A percentile compares a stretch with the other conserved stretches of the same genome.
Conservation (phyloP, 2,113 vertebrate species). For the Alligator mississippiensis region DNA sequence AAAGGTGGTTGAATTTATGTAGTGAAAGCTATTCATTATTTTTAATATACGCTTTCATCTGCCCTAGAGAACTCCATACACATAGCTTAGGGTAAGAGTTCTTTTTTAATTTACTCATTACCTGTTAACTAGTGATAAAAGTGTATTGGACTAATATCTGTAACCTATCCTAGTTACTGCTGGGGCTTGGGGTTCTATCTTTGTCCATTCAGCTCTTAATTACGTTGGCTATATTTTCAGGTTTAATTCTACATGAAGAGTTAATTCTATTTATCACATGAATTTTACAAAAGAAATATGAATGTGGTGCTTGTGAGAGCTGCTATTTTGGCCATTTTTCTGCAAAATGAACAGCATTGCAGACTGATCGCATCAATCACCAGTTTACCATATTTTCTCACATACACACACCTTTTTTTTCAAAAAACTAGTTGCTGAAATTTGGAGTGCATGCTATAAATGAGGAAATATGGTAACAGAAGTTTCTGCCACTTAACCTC, state of each 20-base stretch:
- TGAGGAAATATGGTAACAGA: too few species aligned
- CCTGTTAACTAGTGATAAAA: slow-evolving; percentile 16
- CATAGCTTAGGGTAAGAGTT: slow-evolving; percentile 35
- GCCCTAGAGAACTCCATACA: slow-evolving; percentile 1
- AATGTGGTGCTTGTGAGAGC: background rate
- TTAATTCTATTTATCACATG: background rate
- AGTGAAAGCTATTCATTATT: background rate
- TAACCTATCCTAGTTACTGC: background rate
- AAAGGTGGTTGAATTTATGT: background rate
- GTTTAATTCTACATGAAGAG: background rate
- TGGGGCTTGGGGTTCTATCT: background rate
- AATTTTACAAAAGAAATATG: background rate
- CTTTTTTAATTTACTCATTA: slow-evolving; percentile 2
- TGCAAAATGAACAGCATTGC: background rate
- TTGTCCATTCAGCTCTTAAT: background rate
- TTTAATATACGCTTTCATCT: background rate
- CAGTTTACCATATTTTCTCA: too few species aligned
- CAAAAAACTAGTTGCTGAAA: too few species aligned
- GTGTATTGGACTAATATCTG: background rate
- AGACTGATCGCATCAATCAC: background rate
- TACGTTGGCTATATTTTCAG: background rate
- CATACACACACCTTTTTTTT: too few species aligned
- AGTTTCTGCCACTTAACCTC: too few species aligned
- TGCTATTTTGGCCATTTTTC: background rate
- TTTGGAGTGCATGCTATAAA: too few species aligned